Evolutionary conservation across 35 echinoderm and acorn worm genomes (phyloP), one percentile per base, ranked within the genome.

Genomic region (Holothuria glaberrima): DNA sequence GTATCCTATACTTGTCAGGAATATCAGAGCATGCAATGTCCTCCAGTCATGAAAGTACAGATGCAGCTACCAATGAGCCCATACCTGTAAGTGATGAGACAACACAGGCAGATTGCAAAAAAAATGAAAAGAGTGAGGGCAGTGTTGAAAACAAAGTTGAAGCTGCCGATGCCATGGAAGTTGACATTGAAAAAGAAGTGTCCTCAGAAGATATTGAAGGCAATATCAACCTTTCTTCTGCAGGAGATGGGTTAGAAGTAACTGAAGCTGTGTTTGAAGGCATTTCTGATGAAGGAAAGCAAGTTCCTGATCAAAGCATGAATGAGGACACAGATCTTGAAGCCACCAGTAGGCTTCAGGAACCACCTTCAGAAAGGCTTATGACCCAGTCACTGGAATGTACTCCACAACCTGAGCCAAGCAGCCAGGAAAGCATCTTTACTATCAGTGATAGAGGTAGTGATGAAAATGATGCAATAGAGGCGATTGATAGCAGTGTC

Each of bases 401-500:
- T 54, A 54, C 50, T 54, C 50, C 9, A 17, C 3, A 54, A 14
- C 9, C 50, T 54, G 50, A 54, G 7, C 7, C 36, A 41, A 41
- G 36, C 36, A 41, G 36, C 7, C 2, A 2, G 1, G 50, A 54
- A 54, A 54, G 10, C 1, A 9, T 14, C 50, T 54, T 9, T 9
- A 78, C 35, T 48, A 12, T 26, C 21, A 25, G 13, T 78, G 21
- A 30, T 18, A 28, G 24, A 78, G 41, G 44, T 52, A 33, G n/a
- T 48, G 44, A 78, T 57, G 20, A 36, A 5, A 56, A 84, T 34
- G 80, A 84, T 63, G 80, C 59, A 3, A 84, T 84, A 35, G 80
- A 84, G 57, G 59, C 52, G 6, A 84, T 84, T 16, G 80, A 84
- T 61, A 56, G 58, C 56, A 58, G 27, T 61, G 80, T 58, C 4